phyloP scores from a whole-genome alignment of 2,113 vertebrate genomes.

The Coptodon rendalli region DNA sequence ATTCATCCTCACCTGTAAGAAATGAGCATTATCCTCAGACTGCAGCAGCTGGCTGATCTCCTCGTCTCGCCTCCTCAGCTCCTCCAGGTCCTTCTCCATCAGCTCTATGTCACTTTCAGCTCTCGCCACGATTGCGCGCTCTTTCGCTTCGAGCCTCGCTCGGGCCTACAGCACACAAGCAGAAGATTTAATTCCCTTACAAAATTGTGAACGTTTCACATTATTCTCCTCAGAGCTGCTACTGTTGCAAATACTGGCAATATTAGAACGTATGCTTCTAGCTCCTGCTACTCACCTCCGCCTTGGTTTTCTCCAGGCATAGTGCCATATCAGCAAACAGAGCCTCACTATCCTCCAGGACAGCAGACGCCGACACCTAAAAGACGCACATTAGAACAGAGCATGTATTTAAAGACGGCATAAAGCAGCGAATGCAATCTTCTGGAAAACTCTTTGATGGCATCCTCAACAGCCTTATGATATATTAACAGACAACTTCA shows the following conservation, averaged over 20 bases:
- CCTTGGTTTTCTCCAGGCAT: constrained; percentile 58
- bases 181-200: background rate
- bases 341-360: constrained; percentile 61
- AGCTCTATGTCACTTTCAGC: constrained; percentile 37
- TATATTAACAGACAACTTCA: background rate
- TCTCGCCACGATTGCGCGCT: constrained; percentile 36
- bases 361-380: constrained; percentile 33
- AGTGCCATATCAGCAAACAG: constrained; percentile 60
- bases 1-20: constrained; percentile 49
- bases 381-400: background rate
- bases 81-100: constrained; percentile 57
- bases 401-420: background rate
- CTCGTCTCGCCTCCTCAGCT: constrained; percentile 54
- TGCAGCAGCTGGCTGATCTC: constrained; percentile 53
- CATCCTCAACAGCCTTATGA: background rate
- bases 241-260: background rate
- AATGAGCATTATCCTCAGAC: constrained; percentile 36
- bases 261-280: background rate
- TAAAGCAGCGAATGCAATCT: background rate
- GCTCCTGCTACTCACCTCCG: constrained; percentile 36
- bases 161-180: constrained; percentile 20
- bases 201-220: background rate
- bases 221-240: background rate
- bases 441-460: background rate
- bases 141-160: constrained; percentile 44